phyloP scores from a whole-genome alignment of 2,888 invertebrate genomes.

The Gymnosoma rotundatum region DNA sequence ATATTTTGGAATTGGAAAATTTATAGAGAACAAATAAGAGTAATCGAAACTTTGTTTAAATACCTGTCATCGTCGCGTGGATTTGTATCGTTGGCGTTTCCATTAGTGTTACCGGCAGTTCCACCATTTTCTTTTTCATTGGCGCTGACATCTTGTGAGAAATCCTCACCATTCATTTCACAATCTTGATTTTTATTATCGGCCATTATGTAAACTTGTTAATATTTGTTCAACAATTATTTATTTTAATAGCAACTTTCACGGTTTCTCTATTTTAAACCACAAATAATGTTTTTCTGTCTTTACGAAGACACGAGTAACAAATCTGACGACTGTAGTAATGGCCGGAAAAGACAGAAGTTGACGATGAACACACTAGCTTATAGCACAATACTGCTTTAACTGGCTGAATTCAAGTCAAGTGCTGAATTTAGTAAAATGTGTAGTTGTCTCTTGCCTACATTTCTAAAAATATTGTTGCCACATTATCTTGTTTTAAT shows the following conservation, averaged over 20 bases:
- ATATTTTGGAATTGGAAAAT: constrained; percentile 28
- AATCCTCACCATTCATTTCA: constrained; percentile 91
- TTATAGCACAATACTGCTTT: constrained; percentile 55
- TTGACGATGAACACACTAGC: constrained; percentile 60
- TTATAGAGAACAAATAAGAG: constrained; percentile 3
- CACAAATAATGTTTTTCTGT: constrained; percentile 63
- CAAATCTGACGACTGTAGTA: constrained; percentile 77
- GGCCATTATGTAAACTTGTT: constrained; percentile 81
- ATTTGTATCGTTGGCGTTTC: constrained; percentile 74
- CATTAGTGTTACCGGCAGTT: constrained; percentile 83
- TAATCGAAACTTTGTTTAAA: constrained; percentile 72
- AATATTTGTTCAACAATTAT: constrained; percentile 31
- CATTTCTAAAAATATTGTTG: background rate
- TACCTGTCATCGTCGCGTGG: constrained; percentile 91
- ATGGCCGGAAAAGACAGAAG: constrained; percentile 81
- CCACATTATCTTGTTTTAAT: background rate
- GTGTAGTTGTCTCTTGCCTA: constrained; percentile 49
- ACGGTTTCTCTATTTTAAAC: constrained; percentile 66
- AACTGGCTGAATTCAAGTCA: constrained; percentile 70
- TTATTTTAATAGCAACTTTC: constrained; percentile 51
- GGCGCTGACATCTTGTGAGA: constrained; percentile 88
- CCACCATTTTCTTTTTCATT: constrained; percentile 85
- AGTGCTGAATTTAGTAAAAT: constrained; percentile 67
- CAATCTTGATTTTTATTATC: constrained; percentile 84
- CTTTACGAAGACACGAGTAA: constrained; percentile 73